Conservation (phyloP, 2,797 vertebrate genomes). For the Sylvia borin region DNA sequence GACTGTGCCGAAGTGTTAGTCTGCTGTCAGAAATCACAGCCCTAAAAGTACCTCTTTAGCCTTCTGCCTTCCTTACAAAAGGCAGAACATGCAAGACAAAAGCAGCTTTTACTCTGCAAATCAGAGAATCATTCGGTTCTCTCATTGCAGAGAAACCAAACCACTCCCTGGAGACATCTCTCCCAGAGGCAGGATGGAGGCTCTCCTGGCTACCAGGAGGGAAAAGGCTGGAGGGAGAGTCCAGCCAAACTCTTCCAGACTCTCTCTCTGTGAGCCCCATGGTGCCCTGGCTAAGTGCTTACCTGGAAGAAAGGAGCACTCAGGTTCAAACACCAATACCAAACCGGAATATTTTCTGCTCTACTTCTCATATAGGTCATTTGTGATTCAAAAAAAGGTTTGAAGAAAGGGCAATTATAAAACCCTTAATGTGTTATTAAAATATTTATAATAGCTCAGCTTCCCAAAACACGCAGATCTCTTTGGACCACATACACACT, state of each 20-base stretch:
- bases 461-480: slow-evolving; percentile 15
- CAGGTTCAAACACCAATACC: background rate
- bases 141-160: background rate
- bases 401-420: slow-evolving; percentile 59
- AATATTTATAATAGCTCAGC: slow-evolving; percentile 37
- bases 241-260: background rate
- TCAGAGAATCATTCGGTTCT: background rate
- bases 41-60: background rate
- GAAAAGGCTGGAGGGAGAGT: background rate
- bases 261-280: accelerated
- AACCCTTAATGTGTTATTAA: slow-evolving; percentile 28
- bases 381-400: slow-evolving; percentile 30
- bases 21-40: background rate
- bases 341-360: slow-evolving; percentile 2
- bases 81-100: background rate
- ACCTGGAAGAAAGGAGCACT: slow-evolving; percentile 25
- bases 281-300: background rate
- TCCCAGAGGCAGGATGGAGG: background rate
- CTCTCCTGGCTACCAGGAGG: background rate
- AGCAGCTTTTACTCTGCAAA: background rate
- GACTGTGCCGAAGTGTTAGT: background rate
- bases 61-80: background rate
- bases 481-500: background rate
- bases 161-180: background rate
- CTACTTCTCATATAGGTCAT: slow-evolving; percentile 66